phyloP scores from a whole-genome alignment of 2,113 vertebrate genomes.

The Chaetops frenatus region DNA sequence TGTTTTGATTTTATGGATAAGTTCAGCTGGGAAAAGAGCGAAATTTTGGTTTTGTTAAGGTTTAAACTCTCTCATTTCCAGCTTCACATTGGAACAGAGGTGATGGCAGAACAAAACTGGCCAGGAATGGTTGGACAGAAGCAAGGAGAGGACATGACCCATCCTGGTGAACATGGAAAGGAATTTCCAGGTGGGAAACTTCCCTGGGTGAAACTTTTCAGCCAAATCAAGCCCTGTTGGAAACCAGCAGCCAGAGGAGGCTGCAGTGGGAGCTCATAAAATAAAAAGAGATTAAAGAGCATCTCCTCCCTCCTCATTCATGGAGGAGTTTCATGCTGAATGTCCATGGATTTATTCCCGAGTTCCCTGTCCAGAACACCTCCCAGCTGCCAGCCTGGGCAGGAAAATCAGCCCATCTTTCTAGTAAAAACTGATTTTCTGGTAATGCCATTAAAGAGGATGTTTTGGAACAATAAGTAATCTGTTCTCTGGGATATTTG shows the following conservation, averaged over 20 bases:
- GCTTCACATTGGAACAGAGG: neutral
- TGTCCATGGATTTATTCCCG: neutral
- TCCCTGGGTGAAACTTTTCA: neutral
- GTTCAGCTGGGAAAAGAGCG: neutral
- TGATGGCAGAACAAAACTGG: neutral
- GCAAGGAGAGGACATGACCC: neutral
- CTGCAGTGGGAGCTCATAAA: neutral
- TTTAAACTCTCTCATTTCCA: neutral
- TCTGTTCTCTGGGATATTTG: constrained; percentile 31
- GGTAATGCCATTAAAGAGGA: constrained; percentile 44
- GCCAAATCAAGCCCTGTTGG: neutral
- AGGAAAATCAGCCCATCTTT: constrained; percentile 47
- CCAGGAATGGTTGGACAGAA: neutral
- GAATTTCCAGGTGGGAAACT: neutral
- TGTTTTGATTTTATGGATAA: neutral
- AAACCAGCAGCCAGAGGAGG: neutral
- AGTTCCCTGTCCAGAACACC: constrained; percentile 10
- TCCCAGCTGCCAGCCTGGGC: constrained; percentile 38
- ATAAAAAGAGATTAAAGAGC: neutral
- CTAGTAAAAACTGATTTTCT: constrained; percentile 16
- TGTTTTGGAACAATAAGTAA: constrained; percentile 32
- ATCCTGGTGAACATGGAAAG: neutral
- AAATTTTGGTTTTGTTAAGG: fast-evolving
- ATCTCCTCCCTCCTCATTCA: neutral
- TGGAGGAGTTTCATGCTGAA: neutral